Evolutionary conservation across 2,888 invertebrate genomes (phyloP), one percentile per base, ranked within the genome.

Genomic region (Bruchidius siliquastri): DNA sequence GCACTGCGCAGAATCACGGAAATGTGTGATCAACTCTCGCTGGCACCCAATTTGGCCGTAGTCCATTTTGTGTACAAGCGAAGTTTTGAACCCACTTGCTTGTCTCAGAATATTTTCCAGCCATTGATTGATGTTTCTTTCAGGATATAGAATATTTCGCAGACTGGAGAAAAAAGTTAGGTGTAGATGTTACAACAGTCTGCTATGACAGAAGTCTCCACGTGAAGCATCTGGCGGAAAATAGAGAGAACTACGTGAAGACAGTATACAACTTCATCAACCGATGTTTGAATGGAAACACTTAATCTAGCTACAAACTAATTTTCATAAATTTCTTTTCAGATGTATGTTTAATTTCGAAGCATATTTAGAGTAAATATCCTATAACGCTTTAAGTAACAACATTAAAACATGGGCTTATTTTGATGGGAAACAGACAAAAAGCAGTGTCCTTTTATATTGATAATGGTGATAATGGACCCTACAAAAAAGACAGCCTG

Each of bases 171-270:
- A 88, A 89, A 74, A 86, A 88, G 73, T 86, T 89, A 69, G 92
- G 92, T 10, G 89, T 92, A 0, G 86, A 89, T 75, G 91, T 92
- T 0, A 88, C 89, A 22, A 87, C 89, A 32, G 87, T 91, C 67
- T 89, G 91, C 74, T 94, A 92, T 85, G 90, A 91, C 74, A 90
- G 91, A 81, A 93, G 93, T 13, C 90, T 91, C n/a, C 94, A 94
- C 84, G 93, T 94, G 0, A 91, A 92, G 80, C 94, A 94, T 82
- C 90, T 90, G 77, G 88, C 89, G 20, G 88, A 88, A 75, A 90
- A 93, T 83, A 90, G 89, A 68, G 88, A 90, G 70, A 89, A 89
- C 76, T 91, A 91, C 81, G 87, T 90, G 20, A 88, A 89, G 76
- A 89, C 89, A 73, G 89, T 91, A 49, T 90, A 88, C 82, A 88